Percentiles rank a stretch among this genome's conserved stretches.
Conservation (phyloP, 2,888 invertebrate species). For the Mactromeris polynyma region DNA sequence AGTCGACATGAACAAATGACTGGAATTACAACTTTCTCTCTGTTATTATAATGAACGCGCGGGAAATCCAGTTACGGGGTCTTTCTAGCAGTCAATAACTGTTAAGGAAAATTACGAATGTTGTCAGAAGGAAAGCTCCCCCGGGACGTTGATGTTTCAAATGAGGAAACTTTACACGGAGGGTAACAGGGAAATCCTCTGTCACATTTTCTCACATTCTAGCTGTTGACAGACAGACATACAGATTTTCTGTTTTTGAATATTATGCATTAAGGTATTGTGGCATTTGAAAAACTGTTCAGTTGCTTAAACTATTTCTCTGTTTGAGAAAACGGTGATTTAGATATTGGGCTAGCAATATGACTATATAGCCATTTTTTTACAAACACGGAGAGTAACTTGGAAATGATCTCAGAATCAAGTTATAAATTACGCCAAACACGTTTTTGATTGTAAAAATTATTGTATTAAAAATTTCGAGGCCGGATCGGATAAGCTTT, state of each 20-base stretch:
- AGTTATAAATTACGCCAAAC: too few relatives aligned
- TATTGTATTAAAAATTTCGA: too few relatives aligned
- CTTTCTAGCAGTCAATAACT: constrained; percentile 67
- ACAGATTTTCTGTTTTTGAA: neutral
- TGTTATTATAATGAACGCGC: constrained; percentile 66
- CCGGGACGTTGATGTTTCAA: constrained; percentile 41
- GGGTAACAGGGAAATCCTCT: neutral
- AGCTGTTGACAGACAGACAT: neutral
- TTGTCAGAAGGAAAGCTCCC: constrained; percentile 65
- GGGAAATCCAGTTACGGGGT: constrained; percentile 65
- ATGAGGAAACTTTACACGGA: constrained; percentile 17
- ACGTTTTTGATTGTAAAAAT: too few relatives aligned
- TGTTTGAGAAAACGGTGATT: too few relatives aligned
- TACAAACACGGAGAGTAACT: too few relatives aligned
- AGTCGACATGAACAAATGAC: constrained; percentile 73
- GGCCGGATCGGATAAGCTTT: too few relatives aligned
- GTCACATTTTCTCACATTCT: neutral
- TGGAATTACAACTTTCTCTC: constrained; percentile 67
- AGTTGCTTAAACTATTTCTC: too few relatives aligned
- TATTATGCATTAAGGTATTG: too few relatives aligned
- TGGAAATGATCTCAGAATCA: too few relatives aligned
- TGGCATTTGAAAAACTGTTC: too few relatives aligned
- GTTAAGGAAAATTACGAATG: constrained; percentile 64
- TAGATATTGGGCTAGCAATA: too few relatives aligned
- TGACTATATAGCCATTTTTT: too few relatives aligned